Base-by-base conservation (phyloP, 1,140 invertebrate species). In the Rhagoletis pomonella region DNA sequence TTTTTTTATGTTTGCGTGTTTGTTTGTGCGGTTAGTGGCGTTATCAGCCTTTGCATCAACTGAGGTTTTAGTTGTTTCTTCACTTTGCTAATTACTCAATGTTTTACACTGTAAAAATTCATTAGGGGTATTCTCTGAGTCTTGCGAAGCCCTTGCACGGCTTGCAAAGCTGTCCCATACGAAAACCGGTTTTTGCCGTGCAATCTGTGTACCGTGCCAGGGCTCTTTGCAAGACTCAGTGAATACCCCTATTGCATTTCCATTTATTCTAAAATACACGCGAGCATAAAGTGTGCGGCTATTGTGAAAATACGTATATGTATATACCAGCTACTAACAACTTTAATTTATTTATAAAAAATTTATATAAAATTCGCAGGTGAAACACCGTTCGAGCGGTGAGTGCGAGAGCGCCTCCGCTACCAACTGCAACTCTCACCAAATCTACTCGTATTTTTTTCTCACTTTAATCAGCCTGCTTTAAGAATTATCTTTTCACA, bases 401-500 rank as follows among this genome's bases (percentile, higher is more conserved):
- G 50, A 55, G 50, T 67, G 29, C 2, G 64, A 67, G 64, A 67
- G 64, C 10, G 50, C 0, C 4, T 29, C 19, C 12, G 64, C 39
- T 7, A 2, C 29, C 39, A 29, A 29, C 39, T 67, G 64, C 64
- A 10, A 5, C 50, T 55, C 50, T 67, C 64, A 67, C 64, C 64
- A 39, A 29, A 42, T 9, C 29, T 19, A 67, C 9, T 73, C 3
- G 50, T 55, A 55, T 9, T 55, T 9, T n/a, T 9, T 39, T 69
- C 39, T 73, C 67, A 73, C 42, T 73, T 47, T 42, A 73, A 73
- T 73, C 42, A 42, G 42, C 67, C 12, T 47, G 42, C 42, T 73
- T 73, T 10, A 73, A 73, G 42, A 73, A 73, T 73, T 73, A 73
- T 73, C 67, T 47, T 73, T 73, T 47, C 12, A 47, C 42, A 44